Base-by-base conservation (phyloP, 2,113 vertebrate genomes). In the Engraulis encrasicolus region DNA sequence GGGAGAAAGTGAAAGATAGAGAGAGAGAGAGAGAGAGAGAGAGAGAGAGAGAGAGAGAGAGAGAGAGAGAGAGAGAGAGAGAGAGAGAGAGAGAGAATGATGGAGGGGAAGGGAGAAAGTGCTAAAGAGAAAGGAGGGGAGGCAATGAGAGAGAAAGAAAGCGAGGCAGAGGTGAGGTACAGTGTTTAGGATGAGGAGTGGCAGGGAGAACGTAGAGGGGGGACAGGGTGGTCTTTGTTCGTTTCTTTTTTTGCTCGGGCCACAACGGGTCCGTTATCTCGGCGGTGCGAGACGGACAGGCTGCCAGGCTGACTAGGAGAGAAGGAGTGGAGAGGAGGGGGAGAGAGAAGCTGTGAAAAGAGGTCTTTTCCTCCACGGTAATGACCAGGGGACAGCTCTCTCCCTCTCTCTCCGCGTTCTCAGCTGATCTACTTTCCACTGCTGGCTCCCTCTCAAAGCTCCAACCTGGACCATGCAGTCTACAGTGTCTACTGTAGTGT, bases 151-250 rank as follows among this genome's bases (percentile, higher is more conserved):
- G 50, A 52, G 50, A 52, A 18, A 11, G n/a, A n/a, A n/a, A n/a
- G n/a, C n/a, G n/a, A n/a, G n/a, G n/a, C n/a, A n/a, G n/a, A 18
- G 1, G 50, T 12, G 50, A 1, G 50, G 14, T 6, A 52, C 15
- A 18, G 17, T 71, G 61, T 71, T 71, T 71, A 34, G 61, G 61
- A 31, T 74, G 50, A 45, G 38, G 71, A 71, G 87, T 84, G 86
- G 87, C 86, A 74, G 87, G 89, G 45, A 45, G n/a, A n/a, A n/a
- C n/a, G n/a, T n/a, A n/a, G n/a, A n/a, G n/a, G 83, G 81, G 89
- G 85, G 90, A 95, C 95, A 95, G 93, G 92, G 92, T 92, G 79
- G 90, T 88, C 94, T 94, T 95, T 95, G 95, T 95, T 92, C 87
- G 85, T 83, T 86, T 85, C 85, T 89, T 80, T 45, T 84, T 87